Conservation (phyloP, 1,140 invertebrate genomes). For the Neomicropteryx cornuta region DNA sequence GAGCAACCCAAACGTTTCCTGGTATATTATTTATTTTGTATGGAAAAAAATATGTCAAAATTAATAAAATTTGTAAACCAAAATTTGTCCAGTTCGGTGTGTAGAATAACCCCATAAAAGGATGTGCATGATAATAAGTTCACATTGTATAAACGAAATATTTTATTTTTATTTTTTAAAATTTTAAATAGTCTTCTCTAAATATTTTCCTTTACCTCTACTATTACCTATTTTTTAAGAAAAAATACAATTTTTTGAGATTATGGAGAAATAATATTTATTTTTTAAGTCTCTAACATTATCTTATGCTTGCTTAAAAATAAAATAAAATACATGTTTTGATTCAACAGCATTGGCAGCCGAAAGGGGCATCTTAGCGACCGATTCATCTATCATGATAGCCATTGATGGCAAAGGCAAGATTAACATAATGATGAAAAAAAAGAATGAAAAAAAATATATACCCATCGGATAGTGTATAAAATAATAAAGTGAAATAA, state of each 20-base stretch:
- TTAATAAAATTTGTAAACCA: too few species aligned
- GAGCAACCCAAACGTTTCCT: too few species aligned
- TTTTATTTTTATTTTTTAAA: slow-evolving; percentile 1
- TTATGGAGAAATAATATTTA: background rate
- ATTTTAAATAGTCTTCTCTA: background rate
- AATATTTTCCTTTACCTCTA: background rate
- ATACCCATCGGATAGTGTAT: too few species aligned
- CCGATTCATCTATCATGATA: slow-evolving; percentile 9
- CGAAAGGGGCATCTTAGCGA: slow-evolving; percentile 13
- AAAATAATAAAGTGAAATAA: too few species aligned
- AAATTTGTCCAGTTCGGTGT: too few species aligned
- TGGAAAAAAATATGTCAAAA: too few species aligned
- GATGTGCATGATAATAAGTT: too few species aligned
- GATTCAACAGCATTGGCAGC: slow-evolving; percentile 14
- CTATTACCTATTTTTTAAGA: background rate
- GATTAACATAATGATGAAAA: slow-evolving; percentile 13
- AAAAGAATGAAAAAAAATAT: slow-evolving; percentile 12
- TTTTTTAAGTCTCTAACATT: slow-evolving; percentile 1
- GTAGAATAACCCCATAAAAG: too few species aligned
- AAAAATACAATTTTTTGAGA: background rate
- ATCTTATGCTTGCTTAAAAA: background rate
- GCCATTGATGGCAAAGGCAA: slow-evolving; percentile 9
- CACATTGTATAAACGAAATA: too few species aligned
- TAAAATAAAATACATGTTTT: background rate
- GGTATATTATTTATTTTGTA: too few species aligned